A percentile compares a stretch with the other conserved stretches of the same genome.
Evolutionary conservation across 1,140 invertebrate species (phyloP).

Genomic region (Tetraneura akinire): DNA sequence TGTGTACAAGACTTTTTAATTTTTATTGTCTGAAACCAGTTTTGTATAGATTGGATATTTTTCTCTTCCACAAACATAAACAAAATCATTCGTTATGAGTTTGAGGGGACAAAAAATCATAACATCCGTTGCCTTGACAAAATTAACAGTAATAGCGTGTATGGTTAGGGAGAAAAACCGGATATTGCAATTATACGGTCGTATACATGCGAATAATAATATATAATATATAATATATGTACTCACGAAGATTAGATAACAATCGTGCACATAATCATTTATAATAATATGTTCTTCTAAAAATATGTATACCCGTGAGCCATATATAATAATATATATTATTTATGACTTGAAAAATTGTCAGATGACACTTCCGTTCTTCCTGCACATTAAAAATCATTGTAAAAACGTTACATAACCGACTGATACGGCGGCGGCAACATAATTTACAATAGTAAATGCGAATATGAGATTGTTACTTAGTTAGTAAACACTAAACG

Average conservation of each 20-base stretch:
- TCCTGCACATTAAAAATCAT: background rate
- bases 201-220: background rate
- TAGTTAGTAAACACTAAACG: no score
- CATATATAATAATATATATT: background rate
- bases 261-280: conserved; percentile 11
- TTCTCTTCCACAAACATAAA: background rate
- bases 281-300: background rate
- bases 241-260: conserved; percentile 40
- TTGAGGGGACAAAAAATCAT: conserved; percentile 33
- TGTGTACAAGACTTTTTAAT: background rate
- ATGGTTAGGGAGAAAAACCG: conserved; percentile 44
- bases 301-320: background rate
- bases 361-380: conserved; percentile 3
- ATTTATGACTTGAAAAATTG: background rate
- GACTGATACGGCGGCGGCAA: no score
- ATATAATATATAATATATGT: no score
- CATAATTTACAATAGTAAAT: no score
- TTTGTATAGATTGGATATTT: background rate
- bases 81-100: conserved; percentile 18
- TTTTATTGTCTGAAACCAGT: conserved; percentile 38
- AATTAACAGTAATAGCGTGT: background rate
- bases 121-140: conserved; percentile 46
- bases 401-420: background rate
- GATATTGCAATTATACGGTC: conserved; percentile 23
- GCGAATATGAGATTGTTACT: no score